Conservation (phyloP, 2,888 invertebrate genomes). For the Gymnocheta viridis region DNA sequence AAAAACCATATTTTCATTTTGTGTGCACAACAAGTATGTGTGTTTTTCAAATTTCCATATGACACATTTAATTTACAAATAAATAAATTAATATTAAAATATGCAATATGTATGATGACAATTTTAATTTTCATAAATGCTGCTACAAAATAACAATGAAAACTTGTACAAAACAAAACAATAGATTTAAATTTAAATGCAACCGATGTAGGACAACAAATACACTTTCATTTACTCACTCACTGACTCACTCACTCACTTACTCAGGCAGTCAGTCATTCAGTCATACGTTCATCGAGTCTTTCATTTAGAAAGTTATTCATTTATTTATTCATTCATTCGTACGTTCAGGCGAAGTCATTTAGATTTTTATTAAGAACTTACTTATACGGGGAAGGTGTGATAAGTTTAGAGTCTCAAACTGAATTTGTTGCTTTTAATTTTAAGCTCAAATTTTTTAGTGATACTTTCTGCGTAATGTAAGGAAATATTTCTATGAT, state of each 20-base stretch:
- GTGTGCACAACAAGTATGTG: neutral
- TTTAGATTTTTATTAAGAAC: constrained; percentile 43
- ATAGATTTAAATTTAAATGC: constrained; percentile 56
- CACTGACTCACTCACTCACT: constrained; percentile 10
- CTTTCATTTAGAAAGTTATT: constrained; percentile 2
- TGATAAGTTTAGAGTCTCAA: neutral
- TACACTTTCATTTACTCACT: constrained; percentile 44
- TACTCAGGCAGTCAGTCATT: constrained; percentile 7
- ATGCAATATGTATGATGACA: constrained; percentile 54
- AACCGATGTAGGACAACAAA: constrained; percentile 43
- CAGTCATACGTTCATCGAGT: constrained; percentile 5
- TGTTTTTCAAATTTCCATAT: constrained; percentile 22
- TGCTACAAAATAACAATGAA: neutral
- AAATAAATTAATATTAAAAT: constrained; percentile 55
- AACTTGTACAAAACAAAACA: constrained; percentile 30
- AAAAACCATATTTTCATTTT: neutral
- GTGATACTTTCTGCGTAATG: no score
- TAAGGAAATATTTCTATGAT: no score
- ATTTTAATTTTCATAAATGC: constrained; percentile 57
- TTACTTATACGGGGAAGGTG: neutral
- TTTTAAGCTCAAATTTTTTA: neutral
- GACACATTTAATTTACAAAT: constrained; percentile 38
- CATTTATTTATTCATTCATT: constrained; percentile 26
- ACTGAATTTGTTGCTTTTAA: neutral
- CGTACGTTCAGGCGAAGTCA: constrained; percentile 3